Percentiles rank a stretch among this genome's conserved stretches.
Evolutionary conservation across 2,113 vertebrate species (phyloP).

Genomic region (Crocuta crocuta): DNA sequence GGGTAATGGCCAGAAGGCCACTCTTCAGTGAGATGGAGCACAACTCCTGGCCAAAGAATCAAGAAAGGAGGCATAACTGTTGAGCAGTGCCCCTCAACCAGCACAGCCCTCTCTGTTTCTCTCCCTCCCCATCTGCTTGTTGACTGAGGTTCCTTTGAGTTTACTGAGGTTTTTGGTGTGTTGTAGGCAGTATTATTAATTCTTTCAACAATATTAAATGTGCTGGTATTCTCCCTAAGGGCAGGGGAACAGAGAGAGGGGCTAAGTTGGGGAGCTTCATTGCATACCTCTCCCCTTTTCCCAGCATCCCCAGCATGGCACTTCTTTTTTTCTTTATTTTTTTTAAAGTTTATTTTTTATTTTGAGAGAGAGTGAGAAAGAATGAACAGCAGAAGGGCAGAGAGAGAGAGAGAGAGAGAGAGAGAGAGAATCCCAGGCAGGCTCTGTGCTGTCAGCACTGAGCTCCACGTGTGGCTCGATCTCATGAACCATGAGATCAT

Average conservation of each 20-base stretch:
- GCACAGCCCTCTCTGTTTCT: neutral
- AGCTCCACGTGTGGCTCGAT: too few species aligned
- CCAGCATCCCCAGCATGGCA: fast-evolving
- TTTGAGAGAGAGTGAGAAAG: too few species aligned
- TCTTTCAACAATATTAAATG: neutral
- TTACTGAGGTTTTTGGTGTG: neutral
- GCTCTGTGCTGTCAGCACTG: too few species aligned
- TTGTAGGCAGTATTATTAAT: neutral
- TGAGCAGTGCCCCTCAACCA: fast-evolving
- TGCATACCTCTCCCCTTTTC: neutral
- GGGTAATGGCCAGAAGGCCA: neutral
- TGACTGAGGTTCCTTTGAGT: neutral
- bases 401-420: too few species aligned
- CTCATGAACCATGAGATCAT: too few species aligned
- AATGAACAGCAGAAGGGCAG: too few species aligned
- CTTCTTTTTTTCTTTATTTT: too few species aligned
- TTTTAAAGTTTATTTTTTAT: too few species aligned
- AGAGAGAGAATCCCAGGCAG: too few species aligned
- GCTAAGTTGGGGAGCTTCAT: fast-evolving
- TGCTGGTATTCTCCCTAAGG: neutral
- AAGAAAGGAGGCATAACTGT: fast-evolving
- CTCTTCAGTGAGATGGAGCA: neutral
- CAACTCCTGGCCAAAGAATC: fast-evolving
- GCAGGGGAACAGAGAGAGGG: too few species aligned
- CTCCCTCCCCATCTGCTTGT: neutral